A percentile compares a stretch with the other conserved stretches of the same genome.
Evolutionary conservation across 1,140 invertebrate genomes (phyloP).

Genomic region (Dufourea novaeangliae): DNA sequence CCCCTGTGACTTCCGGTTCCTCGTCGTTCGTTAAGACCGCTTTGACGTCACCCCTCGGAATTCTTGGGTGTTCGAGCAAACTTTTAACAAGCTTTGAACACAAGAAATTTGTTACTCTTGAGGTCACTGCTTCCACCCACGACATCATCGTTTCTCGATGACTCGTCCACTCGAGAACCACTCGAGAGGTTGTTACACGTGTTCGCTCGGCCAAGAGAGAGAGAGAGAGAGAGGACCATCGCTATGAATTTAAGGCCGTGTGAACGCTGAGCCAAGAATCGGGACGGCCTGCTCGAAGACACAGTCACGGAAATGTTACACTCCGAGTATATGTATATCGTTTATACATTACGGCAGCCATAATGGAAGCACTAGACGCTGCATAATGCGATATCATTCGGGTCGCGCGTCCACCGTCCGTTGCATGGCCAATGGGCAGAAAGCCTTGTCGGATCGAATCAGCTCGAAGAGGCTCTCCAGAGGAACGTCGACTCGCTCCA

Average conservation of each 20-base stretch:
- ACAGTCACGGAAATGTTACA: slow-evolving; percentile 2
- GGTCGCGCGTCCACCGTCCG: slow-evolving; percentile 45
- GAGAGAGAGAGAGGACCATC: too few species aligned
- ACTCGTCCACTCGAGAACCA: not conserved
- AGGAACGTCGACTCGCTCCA: slow-evolving; percentile 34
- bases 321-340: slow-evolving; percentile 35
- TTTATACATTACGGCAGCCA: not conserved
- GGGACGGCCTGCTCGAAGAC: not conserved
- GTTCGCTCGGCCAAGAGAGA: too few species aligned
- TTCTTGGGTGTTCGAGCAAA: not conserved
- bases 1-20: not conserved
- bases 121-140: too few species aligned
- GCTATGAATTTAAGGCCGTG: not conserved
- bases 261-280: too few species aligned
- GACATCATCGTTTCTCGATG: not conserved
- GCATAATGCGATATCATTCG: slow-evolving; percentile 51
- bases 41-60: not conserved
- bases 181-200: not conserved
- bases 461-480: slow-evolving; percentile 15
- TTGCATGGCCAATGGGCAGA: slow-evolving; percentile 53
- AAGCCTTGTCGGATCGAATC: slow-evolving; percentile 62
- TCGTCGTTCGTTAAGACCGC: slow-evolving; percentile 6
- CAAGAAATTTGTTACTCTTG: not conserved
- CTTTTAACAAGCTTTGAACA: not conserved
- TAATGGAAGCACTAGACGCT: slow-evolving; percentile 22